These are phyloP conservation scores for Diarsia mendica DNA, from an alignment of 2,888 invertebrate species.

Conservation along the genomic window DNA sequence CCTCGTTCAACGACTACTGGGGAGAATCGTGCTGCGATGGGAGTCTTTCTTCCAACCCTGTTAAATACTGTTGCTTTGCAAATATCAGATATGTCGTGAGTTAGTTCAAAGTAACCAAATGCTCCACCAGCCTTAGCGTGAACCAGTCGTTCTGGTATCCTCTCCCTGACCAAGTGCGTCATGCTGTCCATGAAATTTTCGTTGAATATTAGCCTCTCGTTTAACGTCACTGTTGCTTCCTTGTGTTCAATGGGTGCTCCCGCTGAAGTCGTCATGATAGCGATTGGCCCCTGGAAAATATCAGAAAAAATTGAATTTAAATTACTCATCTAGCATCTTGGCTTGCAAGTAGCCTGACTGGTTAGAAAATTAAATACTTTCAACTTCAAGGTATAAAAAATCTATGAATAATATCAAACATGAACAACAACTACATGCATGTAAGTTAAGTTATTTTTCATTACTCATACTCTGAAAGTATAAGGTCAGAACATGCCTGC, in stretches of 20 bases:
- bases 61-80: constrained; percentile 94
- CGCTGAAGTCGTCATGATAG: constrained; percentile 92
- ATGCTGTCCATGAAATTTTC: constrained; percentile 93
- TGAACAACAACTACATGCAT: too few relatives aligned
- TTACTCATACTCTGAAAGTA: too few relatives aligned
- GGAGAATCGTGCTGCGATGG: constrained; percentile 94
- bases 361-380: not conserved
- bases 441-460: too few relatives aligned
- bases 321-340: not conserved
- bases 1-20: constrained; percentile 96
- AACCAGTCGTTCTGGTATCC: constrained; percentile 97
- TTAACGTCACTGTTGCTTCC: constrained; percentile 92
- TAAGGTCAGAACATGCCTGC: too few relatives aligned
- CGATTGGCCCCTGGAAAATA: constrained; percentile 84
- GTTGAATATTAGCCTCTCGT: constrained; percentile 94
- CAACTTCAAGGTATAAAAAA: not conserved
- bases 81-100: constrained; percentile 94
- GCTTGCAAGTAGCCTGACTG: not conserved
- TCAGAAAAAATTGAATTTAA: not conserved
- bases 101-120: constrained; percentile 95
- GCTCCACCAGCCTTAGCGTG: constrained; percentile 98
- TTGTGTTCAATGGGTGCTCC: constrained; percentile 94
- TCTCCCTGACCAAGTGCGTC: constrained; percentile 95
- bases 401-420: too few relatives aligned
- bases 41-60: constrained; percentile 93